These are phyloP conservation scores for Zeugodacus cucurbitae DNA, from an alignment of 1,140 invertebrate species.

Conservation along the genomic window DNA sequence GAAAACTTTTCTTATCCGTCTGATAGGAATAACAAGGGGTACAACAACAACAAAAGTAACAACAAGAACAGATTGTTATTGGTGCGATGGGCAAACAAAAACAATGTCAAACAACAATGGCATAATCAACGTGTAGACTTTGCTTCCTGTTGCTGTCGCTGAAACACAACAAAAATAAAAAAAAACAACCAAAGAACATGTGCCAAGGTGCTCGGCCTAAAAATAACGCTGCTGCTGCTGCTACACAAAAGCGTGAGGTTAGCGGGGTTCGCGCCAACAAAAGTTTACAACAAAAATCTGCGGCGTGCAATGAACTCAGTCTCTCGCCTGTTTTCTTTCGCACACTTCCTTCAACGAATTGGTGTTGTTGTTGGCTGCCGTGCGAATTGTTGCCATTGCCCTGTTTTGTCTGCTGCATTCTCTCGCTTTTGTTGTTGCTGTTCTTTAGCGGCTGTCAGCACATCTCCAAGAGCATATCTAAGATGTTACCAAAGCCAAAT, in stretches of 20 bases:
- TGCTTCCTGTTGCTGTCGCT: background rate
- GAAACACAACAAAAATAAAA: background rate
- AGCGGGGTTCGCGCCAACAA: background rate
- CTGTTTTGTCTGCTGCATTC: background rate
- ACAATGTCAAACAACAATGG: slow-evolving; percentile 15
- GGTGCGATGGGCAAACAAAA: background rate
- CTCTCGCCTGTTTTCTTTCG: background rate
- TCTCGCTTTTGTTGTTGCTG: background rate
- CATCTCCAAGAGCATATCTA: background rate
- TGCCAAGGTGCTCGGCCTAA: background rate
- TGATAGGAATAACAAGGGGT: background rate
- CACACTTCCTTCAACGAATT: background rate
- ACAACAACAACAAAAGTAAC: background rate
- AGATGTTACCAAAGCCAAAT: background rate
- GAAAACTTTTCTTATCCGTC: background rate
- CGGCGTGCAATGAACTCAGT: background rate
- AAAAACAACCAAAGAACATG: background rate
- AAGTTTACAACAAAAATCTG: background rate
- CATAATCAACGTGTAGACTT: background rate
- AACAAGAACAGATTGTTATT: background rate
- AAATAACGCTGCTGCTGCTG: background rate
- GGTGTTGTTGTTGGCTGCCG: background rate
- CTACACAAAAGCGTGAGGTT: background rate
- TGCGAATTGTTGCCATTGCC: background rate
- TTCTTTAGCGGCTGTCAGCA: background rate